A percentile compares a stretch with the other conserved stretches of the same genome.
Evolutionary conservation across 2,888 invertebrate species (phyloP).

Genomic region (Dermolepida albohirtum): DNA sequence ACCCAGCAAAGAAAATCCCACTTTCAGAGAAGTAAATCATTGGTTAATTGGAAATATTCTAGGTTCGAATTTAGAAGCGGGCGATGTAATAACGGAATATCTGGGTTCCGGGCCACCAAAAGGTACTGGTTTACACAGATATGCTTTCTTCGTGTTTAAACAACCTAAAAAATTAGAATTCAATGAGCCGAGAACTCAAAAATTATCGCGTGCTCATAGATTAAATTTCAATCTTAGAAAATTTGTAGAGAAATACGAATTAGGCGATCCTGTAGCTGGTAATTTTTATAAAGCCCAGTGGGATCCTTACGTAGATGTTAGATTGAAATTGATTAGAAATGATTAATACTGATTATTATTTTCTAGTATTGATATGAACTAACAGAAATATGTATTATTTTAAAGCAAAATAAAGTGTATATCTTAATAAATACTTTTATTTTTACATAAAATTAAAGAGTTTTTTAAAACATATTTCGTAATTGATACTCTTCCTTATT

Average conservation of each 20-base stretch:
- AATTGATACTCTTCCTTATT: too few relatives aligned
- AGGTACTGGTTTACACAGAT: conserved; percentile 78
- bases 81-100: conserved; percentile 76
- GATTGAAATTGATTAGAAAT: conserved; percentile 25
- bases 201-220: conserved; percentile 67
- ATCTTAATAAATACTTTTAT: too few relatives aligned
- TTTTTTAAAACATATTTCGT: too few relatives aligned
- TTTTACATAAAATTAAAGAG: too few relatives aligned
- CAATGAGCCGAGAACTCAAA: conserved; percentile 58
- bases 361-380: background rate
- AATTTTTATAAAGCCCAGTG: conserved; percentile 73
- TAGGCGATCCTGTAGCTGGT: conserved; percentile 72
- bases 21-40: conserved; percentile 77
- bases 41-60: conserved; percentile 83
- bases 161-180: conserved; percentile 69
- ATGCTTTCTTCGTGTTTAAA: conserved; percentile 77
- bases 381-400: too few relatives aligned
- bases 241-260: conserved; percentile 70
- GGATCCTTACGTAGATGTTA: conserved; percentile 69
- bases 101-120: conserved; percentile 78
- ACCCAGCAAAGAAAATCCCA: conserved; percentile 77
- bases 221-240: conserved; percentile 57
- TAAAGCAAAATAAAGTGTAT: too few relatives aligned
- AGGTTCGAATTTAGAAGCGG: conserved; percentile 71
- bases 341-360: background rate